Percentiles rank a stretch among this genome's conserved stretches.
Conservation (phyloP, 2,797 vertebrate genomes). For the Danio tinwini region DNA sequence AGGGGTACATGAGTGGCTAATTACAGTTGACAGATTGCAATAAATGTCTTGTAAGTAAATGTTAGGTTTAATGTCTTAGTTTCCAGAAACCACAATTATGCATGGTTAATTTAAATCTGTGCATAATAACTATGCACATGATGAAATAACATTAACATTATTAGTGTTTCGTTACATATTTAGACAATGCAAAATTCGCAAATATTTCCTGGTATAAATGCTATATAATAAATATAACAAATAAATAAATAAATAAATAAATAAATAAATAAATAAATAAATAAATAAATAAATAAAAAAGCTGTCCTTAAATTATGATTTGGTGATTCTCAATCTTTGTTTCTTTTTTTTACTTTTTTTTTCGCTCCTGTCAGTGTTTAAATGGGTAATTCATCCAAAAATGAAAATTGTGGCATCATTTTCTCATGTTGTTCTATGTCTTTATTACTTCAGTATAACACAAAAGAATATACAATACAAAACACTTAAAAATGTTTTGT, state of each 20-base stretch:
- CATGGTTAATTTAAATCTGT: conserved; percentile 67
- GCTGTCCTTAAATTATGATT: not conserved
- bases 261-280: no score
- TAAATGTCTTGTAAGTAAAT: conserved; percentile 69
- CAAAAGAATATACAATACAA: not conserved
- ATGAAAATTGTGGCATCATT: not conserved
- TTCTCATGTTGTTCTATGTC: not conserved
- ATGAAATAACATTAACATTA: conserved; percentile 52
- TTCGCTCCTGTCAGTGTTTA: not conserved
- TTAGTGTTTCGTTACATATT: conserved; percentile 27
- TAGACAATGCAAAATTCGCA: conserved; percentile 30
- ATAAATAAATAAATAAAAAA: not conserved
- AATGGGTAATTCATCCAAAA: not conserved
- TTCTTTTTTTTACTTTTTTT: not conserved
- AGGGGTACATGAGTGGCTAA: conserved; percentile 74
- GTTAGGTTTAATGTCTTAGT: conserved; percentile 70
- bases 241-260: no score
- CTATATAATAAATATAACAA: no score
- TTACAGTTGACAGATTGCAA: conserved; percentile 77
- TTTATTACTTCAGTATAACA: not conserved
- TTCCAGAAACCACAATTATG: conserved; percentile 73
- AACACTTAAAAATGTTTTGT: not conserved
- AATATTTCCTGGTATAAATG: conserved; percentile 58
- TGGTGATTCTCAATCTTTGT: not conserved
- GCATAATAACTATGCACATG: conserved; percentile 55